phyloP scores from a whole-genome alignment of 2,797 vertebrate species.

The Halcyon smyrnensis region DNA sequence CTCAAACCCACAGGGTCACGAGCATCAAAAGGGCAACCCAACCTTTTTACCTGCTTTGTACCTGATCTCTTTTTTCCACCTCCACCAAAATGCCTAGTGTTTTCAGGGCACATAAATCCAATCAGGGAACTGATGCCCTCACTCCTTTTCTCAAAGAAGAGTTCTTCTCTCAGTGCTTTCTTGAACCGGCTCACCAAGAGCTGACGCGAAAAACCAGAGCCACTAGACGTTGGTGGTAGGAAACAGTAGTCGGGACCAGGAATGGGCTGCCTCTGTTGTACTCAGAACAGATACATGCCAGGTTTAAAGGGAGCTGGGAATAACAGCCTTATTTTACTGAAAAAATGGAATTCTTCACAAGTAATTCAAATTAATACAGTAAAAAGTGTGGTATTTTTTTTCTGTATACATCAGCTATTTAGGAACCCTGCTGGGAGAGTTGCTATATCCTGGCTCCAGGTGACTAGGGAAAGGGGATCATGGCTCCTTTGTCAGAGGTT shows the following conservation, averaged over 20 bases:
- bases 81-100: neutral
- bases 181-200: neutral
- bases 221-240: neutral
- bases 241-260: neutral
- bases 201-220: accelerated
- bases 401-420: neutral
- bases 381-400: neutral
- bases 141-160: neutral
- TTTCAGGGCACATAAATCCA: neutral
- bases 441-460: neutral
- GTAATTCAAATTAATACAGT: neutral
- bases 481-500: neutral
- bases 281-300: neutral
- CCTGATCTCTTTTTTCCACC: neutral
- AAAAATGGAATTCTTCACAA: neutral
- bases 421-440: accelerated
- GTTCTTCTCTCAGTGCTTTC: neutral
- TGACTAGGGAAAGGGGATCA: neutral
- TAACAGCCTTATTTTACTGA: neutral
- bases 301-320: neutral
- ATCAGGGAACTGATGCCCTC: neutral
- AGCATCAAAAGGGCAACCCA: neutral
- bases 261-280: accelerated
- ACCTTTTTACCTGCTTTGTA: neutral
- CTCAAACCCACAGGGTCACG: neutral